phyloP scores from a whole-genome alignment of 2,888 invertebrate genomes.

The Caenorhabditis parvicauda region DNA sequence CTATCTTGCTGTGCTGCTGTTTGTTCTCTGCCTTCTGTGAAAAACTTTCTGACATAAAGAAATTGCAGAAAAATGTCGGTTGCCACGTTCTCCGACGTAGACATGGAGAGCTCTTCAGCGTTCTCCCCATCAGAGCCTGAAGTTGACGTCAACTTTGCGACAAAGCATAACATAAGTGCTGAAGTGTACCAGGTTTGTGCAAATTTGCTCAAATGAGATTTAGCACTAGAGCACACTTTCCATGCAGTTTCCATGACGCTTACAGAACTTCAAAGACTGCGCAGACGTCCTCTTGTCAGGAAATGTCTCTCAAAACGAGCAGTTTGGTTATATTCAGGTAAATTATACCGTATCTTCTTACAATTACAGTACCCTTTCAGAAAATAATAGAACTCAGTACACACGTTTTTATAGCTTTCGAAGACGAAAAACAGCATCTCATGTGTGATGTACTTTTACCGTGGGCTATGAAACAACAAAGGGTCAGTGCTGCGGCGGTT shows the following conservation, averaged over 20 bases:
- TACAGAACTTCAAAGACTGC: constrained; percentile 57
- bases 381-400: constrained; percentile 42
- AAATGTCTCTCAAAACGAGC: constrained; percentile 41
- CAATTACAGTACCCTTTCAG: constrained; percentile 1
- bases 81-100: constrained; percentile 34
- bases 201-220: too few relatives aligned
- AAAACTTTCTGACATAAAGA: too few relatives aligned
- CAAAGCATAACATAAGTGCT: constrained; percentile 55
- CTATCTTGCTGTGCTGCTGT: constrained; percentile 4
- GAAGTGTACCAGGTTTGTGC: constrained; percentile 60
- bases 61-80: constrained; percentile 27
- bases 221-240: background rate
- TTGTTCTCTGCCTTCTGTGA: too few relatives aligned
- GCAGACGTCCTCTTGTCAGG: constrained; percentile 54
- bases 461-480: constrained; percentile 61
- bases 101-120: constrained; percentile 44
- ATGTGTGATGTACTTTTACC: constrained; percentile 58
- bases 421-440: constrained; percentile 60
- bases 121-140: constrained; percentile 49
- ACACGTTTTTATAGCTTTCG: constrained; percentile 42
- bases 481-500: constrained; percentile 10
- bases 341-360: constrained; percentile 3
- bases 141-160: constrained; percentile 49
- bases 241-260: background rate
- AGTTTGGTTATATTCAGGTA: constrained; percentile 42